Evolutionary conservation across 2,888 invertebrate species (phyloP), one percentile per base, ranked within the genome.

Genomic region (Drosophila anceps): DNA sequence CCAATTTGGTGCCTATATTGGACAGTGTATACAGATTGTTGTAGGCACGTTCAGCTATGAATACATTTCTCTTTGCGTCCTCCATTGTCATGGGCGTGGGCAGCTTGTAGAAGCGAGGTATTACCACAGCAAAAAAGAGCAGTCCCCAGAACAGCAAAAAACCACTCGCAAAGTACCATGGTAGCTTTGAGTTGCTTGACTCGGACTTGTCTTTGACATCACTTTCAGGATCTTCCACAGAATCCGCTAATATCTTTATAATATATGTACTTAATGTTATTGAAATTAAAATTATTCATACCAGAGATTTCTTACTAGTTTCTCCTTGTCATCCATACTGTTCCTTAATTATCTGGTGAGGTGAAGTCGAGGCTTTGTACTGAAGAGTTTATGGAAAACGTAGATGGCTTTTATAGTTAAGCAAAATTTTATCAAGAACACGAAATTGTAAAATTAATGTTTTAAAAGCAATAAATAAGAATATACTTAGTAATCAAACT

Each of bases 1-100:
- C 94, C 18, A 82, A 41, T 51, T 85, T 82, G 18, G 43, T 63
- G 4, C 86, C 82, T 31, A 82, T 69, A 24, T 69, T 63, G 1
- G 71, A 51, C 0, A 85, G 57, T 3, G 60, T 63, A 12, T 76
- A 58, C 0, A 87, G 62, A 54, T 80, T 74, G 15, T 79, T 63
- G 9, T 74, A 57, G 0, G 96, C 96, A 79, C 95, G 93, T 90
- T 96, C 95, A 6, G 95, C 95, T 59, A 95, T 94, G 87, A 96
- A 96, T 65, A 93, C 92, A 44, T 93, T 93, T 15, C 94, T 92
- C 43, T 53, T 10, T 5, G 9, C 55, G 37, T 82, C 83, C 29
- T 82, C 86, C n/a, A 77, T 29, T 15, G 61, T 83, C 7, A 69
- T 15, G 4, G 86, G 76, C 2, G 67, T 54, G 6, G 90, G 90